Conservation (phyloP, 2,888 invertebrate species). For the Harpalus rufipes region DNA sequence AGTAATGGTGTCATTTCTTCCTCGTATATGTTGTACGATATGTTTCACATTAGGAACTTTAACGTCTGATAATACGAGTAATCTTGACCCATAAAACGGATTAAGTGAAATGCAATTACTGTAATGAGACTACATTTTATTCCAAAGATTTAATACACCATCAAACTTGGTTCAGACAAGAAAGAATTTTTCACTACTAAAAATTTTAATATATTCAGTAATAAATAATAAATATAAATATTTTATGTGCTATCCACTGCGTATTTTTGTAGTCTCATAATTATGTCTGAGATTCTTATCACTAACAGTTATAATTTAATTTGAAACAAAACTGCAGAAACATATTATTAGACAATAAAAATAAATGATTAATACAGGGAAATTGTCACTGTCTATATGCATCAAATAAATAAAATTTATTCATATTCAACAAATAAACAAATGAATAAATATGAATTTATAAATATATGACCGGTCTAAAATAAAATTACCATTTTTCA, state of each 20-base stretch:
- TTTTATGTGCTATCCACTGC: conserved; percentile 35
- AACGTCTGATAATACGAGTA: conserved; percentile 61
- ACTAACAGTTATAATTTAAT: conserved; percentile 61
- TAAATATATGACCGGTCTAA: conserved; percentile 50
- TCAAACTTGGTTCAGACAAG: conserved; percentile 26
- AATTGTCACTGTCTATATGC: conserved; percentile 51
- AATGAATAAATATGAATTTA: conserved; percentile 58
- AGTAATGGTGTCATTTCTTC: conserved; percentile 39
- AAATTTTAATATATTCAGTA: conserved; percentile 34
- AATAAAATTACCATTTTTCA: conserved; percentile 50
- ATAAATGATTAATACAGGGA: conserved; percentile 58
- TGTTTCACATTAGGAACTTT: conserved; percentile 36
- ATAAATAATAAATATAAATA: conserved; percentile 54
- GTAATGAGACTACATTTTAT: conserved; percentile 65
- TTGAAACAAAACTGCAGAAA: conserved; percentile 37
- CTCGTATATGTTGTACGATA: conserved; percentile 26
- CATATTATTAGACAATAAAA: conserved; percentile 61
- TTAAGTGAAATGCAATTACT: conserved; percentile 65
- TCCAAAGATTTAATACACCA: conserved; percentile 52
- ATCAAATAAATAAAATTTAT: conserved; percentile 41
- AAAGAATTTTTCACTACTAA: conserved; percentile 2
- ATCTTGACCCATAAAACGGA: conserved; percentile 64
- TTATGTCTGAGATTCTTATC: conserved; percentile 54
- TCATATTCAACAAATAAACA: conserved; percentile 46
- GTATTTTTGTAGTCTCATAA: conserved; percentile 52